These are phyloP conservation scores for Diachasmimorpha longicaudata DNA, from an alignment of 1,140 invertebrate genomes.

Conservation along the genomic window DNA sequence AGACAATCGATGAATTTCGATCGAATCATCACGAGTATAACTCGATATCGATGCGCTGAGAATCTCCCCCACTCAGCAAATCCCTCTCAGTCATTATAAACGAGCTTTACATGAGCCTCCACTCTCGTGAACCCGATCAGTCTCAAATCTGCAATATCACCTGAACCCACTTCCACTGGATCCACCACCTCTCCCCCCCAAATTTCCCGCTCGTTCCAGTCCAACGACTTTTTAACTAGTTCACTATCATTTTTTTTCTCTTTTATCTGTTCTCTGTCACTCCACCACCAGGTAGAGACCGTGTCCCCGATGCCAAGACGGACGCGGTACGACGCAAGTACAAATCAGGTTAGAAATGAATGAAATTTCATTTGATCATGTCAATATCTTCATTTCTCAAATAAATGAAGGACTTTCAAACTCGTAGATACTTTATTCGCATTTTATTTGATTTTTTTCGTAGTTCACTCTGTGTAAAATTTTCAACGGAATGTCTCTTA, in stretches of 20 bases:
- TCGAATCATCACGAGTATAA: too few relatives aligned
- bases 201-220: not conserved
- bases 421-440: conserved; percentile 23
- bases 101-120: too few relatives aligned
- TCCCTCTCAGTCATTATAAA: too few relatives aligned
- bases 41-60: too few relatives aligned
- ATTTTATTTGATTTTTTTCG: not conserved
- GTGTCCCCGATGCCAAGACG: conserved; percentile 51
- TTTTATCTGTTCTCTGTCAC: conserved; percentile 39
- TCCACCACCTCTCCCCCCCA: not conserved
- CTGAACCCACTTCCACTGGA: too few relatives aligned
- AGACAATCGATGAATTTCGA: too few relatives aligned
- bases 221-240: conserved; percentile 25
- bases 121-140: too few relatives aligned
- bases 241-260: conserved; percentile 50
- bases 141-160: too few relatives aligned
- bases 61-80: too few relatives aligned
- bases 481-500: not conserved
- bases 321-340: conserved; percentile 53
- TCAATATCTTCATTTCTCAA: not conserved
- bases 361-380: not conserved
- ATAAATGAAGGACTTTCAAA: not conserved
- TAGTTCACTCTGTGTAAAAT: not conserved
- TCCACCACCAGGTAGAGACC: conserved; percentile 53
- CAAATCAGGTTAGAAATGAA: conserved; percentile 54